These are phyloP conservation scores for Anthrax anthrax DNA, from an alignment of 2,888 invertebrate species.

Conservation along the genomic window DNA sequence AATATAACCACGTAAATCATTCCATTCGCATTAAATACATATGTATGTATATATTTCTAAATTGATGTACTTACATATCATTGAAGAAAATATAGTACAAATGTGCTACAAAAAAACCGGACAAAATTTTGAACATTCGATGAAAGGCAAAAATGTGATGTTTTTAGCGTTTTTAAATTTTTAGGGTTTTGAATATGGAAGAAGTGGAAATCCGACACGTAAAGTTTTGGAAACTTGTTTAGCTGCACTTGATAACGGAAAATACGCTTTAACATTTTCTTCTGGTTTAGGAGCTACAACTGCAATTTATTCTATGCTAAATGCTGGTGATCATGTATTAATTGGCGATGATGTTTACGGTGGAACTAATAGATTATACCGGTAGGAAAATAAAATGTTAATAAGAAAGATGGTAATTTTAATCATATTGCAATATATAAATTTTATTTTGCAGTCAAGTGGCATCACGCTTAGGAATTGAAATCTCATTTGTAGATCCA, in stretches of 20 bases:
- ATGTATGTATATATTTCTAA: no score
- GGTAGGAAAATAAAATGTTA: conserved; percentile 35
- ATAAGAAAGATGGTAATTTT: background rate
- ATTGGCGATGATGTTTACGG: conserved; percentile 91
- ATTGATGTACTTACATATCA: no score
- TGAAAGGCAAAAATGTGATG: no score
- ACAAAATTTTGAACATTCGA: no score
- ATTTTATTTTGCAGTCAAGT: conserved; percentile 42
- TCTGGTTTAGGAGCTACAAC: conserved; percentile 85
- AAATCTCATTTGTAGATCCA: conserved; percentile 64
- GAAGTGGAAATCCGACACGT: conserved; percentile 90
- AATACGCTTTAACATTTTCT: conserved; percentile 67
- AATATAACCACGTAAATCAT: no score
- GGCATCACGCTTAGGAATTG: conserved; percentile 51
- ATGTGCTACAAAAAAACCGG: no score
- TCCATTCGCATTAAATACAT: no score
- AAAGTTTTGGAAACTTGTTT: conserved; percentile 76
- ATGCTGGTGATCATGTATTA: conserved; percentile 77
- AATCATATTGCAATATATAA: no score
- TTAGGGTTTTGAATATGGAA: conserved; percentile 79
- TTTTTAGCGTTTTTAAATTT: no score
- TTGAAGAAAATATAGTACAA: no score
- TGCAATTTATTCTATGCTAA: conserved; percentile 57
- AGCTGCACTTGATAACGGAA: conserved; percentile 79
- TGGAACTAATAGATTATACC: conserved; percentile 69